phyloP scores from a whole-genome alignment of 2,888 invertebrate genomes.

The Lapara coniferarum region DNA sequence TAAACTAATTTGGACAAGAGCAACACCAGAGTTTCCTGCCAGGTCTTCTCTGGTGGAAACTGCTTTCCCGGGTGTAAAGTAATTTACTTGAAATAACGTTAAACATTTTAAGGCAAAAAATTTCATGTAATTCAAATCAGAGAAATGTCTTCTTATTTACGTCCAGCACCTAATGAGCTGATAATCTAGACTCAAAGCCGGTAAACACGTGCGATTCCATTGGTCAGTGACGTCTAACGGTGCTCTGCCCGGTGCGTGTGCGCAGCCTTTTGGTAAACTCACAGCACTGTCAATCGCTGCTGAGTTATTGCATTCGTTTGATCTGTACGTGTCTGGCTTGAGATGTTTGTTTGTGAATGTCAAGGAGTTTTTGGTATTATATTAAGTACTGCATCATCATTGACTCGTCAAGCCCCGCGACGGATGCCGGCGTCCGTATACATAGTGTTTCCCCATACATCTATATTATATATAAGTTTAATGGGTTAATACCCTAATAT shows the following conservation, averaged over 20 bases:
- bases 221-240: constrained; percentile 74
- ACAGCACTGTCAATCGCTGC: constrained; percentile 28
- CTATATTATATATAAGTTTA: too few species aligned
- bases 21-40: too few species aligned
- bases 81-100: too few species aligned
- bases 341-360: background rate
- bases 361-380: background rate
- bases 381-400: background rate
- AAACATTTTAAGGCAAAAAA: too few species aligned
- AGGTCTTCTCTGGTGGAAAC: too few species aligned
- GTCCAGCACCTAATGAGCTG: constrained; percentile 30
- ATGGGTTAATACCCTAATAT: too few species aligned
- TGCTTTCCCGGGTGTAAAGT: too few species aligned
- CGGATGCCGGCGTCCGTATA: too few species aligned
- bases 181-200: constrained; percentile 38
- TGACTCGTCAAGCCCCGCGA: background rate
- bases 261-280: constrained; percentile 38
- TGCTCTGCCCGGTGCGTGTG: constrained; percentile 45
- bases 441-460: too few species aligned
- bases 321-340: background rate
- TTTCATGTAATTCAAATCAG: too few species aligned
- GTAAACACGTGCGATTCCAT: constrained; percentile 49
- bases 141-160: too few species aligned
- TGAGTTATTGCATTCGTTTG: constrained; percentile 1
- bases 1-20: too few species aligned